phyloP scores from a whole-genome alignment of 2,888 invertebrate genomes.

The Mythimna loreyi region DNA sequence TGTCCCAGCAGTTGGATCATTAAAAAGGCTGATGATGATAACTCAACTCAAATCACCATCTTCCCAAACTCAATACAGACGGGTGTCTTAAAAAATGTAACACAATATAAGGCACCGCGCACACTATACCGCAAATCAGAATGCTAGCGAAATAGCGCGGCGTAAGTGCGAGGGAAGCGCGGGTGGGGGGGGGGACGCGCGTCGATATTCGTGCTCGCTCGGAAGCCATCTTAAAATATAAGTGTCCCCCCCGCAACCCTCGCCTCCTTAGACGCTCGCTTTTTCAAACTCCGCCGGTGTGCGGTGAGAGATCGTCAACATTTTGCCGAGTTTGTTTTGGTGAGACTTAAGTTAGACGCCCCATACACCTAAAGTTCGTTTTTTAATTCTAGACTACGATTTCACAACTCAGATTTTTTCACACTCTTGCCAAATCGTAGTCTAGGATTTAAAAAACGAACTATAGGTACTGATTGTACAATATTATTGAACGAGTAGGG shows the following conservation, averaged over 20 bases:
- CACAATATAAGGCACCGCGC: slow-evolving; percentile 57
- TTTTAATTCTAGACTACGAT: too few species aligned
- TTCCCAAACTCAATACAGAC: background rate
- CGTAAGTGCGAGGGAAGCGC: slow-evolving; percentile 69
- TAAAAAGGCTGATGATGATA: too few species aligned
- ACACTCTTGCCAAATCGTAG: too few species aligned
- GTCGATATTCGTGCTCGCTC: slow-evolving; percentile 88
- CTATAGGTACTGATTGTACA: too few species aligned
- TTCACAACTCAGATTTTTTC: too few species aligned
- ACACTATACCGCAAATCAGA: slow-evolving; percentile 68
- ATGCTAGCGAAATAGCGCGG: slow-evolving; percentile 76
- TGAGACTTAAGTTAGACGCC: background rate
- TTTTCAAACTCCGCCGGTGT: slow-evolving; percentile 84
- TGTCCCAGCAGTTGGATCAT: too few species aligned
- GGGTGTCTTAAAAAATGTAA: slow-evolving; percentile 12
- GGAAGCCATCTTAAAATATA: slow-evolving; percentile 91
- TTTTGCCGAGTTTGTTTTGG: slow-evolving; percentile 65
- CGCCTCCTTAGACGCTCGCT: slow-evolving; percentile 87
- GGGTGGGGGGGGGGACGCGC: slow-evolving; percentile 75
- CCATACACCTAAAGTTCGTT: too few species aligned
- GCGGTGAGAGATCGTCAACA: slow-evolving; percentile 74
- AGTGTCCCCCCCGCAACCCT: slow-evolving; percentile 74
- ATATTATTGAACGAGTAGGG: too few species aligned
- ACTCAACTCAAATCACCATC: too few species aligned
- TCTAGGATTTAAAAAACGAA: too few species aligned